phyloP scores from a whole-genome alignment of 2,113 vertebrate species.

The Otocyon megalotis region DNA sequence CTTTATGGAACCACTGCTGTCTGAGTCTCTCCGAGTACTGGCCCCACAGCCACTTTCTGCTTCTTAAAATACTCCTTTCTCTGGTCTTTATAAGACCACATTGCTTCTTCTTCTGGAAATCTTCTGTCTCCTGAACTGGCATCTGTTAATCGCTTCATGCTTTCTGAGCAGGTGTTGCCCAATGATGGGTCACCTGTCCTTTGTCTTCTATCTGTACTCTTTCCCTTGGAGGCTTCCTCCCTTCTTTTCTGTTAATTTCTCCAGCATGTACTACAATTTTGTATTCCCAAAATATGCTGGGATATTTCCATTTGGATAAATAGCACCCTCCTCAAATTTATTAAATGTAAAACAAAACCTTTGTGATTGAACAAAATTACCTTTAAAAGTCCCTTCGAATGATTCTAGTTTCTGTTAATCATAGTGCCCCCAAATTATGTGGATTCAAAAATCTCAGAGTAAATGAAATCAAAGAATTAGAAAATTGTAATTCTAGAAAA shows the following conservation, averaged over 20 bases:
- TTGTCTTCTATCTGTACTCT: neutral
- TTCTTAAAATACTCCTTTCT: neutral
- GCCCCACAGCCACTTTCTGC: neutral
- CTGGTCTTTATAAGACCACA: neutral
- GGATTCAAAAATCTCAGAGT: conserved; percentile 31
- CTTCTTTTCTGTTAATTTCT: neutral
- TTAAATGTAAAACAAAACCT: neutral
- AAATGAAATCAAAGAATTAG: neutral
- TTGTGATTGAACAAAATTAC: conserved; percentile 29
- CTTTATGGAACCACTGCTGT: neutral
- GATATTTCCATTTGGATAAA: conserved; percentile 9
- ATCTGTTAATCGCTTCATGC: neutral
- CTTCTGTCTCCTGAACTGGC: neutral
- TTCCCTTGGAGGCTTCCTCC: neutral
- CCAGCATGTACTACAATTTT: neutral
- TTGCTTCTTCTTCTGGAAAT: neutral
- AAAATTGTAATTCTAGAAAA: neutral
- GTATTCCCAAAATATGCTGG: neutral
- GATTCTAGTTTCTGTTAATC: conserved; percentile 10
- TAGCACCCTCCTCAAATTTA: neutral
- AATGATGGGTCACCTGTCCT: neutral
- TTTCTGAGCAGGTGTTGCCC: neutral
- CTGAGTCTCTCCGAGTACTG: neutral
- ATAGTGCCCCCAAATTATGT: neutral
- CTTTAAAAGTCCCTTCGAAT: neutral